Evolutionary conservation across 2,888 invertebrate genomes (phyloP), one percentile per base, ranked within the genome.

Genomic region (Flexamia atlantica): DNA sequence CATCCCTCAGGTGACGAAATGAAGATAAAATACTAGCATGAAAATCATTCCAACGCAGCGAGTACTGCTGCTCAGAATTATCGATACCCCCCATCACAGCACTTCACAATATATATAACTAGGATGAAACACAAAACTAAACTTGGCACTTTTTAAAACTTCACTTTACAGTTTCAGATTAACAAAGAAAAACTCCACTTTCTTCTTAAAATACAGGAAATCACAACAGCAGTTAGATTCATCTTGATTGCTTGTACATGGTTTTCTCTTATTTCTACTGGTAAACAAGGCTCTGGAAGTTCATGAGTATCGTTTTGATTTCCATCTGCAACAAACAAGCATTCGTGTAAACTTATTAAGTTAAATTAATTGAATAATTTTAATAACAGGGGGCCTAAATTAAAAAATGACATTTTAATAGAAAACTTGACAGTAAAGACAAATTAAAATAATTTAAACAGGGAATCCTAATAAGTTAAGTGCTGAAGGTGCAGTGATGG

Each of bases 41-140:
- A 92, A 97, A 97, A 92, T 97, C 97, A 91, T 97, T 97, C 97
- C 97, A 97, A 89, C 97, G 95, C 91, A 97, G 93, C 90, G 97
- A 96, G 91, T 97, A 97, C 91, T 97, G 97, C 92, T 97, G 97
- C 92, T 95, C 95, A 88, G 94, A 87, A 85, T 86, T 86, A 72
- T 87, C 88, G 74, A 88, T 85, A 81, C 88, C 88, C 70, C 88
- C 88, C 88, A 88, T 88, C 86, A 86, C 87, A 86, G 83, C 86
- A 86, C 86, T 84, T 84, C 70, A 82, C 85, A 76, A 76, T 14
- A 76, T 25, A 36, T 42, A 82, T 84, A 46, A 64, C 60, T 84
- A 64, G 25, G 14, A 79, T n/a, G n/a, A 68, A 42, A 50, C 68
- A 80, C 25, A 32, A 68, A 83, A 79, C 28, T 79, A 32, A 76